Evolutionary conservation across 2,113 vertebrate genomes (phyloP).

Genomic region (Plecturocebus donacophilus): DNA sequence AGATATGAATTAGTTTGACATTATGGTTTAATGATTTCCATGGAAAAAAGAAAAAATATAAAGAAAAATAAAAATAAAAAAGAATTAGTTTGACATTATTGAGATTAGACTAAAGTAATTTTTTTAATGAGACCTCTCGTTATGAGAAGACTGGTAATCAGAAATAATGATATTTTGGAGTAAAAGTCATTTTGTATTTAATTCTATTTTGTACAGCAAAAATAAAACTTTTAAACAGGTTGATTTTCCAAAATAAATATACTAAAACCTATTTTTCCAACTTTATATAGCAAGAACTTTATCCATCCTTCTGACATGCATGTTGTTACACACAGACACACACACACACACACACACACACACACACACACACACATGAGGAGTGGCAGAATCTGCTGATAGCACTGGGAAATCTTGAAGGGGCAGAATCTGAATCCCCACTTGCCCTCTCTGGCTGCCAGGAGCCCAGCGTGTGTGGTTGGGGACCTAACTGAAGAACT

Average conservation of each 20-base stretch:
- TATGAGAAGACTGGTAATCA: background rate
- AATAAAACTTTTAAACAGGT: conserved; percentile 25
- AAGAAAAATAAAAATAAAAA: too few relatives aligned
- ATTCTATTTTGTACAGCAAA: conserved; percentile 33
- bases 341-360: background rate
- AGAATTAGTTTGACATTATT: conserved; percentile 63
- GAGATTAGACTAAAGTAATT: background rate
- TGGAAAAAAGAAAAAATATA: too few relatives aligned
- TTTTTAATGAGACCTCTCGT: background rate
- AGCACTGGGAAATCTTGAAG: background rate
- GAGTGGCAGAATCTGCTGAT: background rate
- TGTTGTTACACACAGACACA: background rate
- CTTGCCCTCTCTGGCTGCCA: background rate
- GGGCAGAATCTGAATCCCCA: background rate
- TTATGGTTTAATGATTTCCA: background rate
- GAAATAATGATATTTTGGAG: conserved; percentile 49
- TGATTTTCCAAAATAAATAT: conserved; percentile 27
- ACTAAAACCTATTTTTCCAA: background rate
- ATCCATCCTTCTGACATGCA: background rate
- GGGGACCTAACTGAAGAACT: background rate
- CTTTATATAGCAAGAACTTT: background rate
- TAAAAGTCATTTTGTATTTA: conserved; percentile 55
- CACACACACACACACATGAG: background rate
- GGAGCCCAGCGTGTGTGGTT: background rate
- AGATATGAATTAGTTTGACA: conserved; percentile 72